phyloP scores from a whole-genome alignment of 2,888 invertebrate genomes.

The Alcis repandata region DNA sequence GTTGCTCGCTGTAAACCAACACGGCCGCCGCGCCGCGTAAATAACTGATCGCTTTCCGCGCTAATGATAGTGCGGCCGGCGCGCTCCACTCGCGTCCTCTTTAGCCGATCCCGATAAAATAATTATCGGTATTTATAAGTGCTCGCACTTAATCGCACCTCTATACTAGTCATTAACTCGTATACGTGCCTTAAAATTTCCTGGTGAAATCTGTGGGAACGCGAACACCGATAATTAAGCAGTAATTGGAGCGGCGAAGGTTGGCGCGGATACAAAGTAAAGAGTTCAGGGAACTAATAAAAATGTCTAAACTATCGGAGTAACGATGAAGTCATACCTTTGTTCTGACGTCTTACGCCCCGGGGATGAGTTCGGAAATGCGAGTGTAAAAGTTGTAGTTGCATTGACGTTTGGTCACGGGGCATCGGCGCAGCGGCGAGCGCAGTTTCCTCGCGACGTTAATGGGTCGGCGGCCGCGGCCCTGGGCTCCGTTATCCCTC shows the following conservation, averaged over 20 bases:
- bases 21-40: constrained; percentile 78
- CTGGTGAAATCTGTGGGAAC: constrained; percentile 71
- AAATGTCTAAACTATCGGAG: constrained; percentile 65
- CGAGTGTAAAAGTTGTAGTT: constrained; percentile 65
- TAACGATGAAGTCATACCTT: constrained; percentile 83
- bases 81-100: constrained; percentile 71
- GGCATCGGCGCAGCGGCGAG: constrained; percentile 71
- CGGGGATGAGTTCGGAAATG: constrained; percentile 69
- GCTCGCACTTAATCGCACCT: constrained; percentile 75
- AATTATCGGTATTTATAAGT: constrained; percentile 83
- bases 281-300: constrained; percentile 69
- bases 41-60: constrained; percentile 84
- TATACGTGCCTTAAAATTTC: constrained; percentile 67
- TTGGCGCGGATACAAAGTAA: constrained; percentile 48
- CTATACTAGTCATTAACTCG: constrained; percentile 69
- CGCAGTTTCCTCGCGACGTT: constrained; percentile 66
- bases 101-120: constrained; percentile 81
- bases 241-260: constrained; percentile 58
- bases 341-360: constrained; percentile 70
- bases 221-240: constrained; percentile 65
- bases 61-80: constrained; percentile 84
- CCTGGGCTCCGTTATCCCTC: constrained; percentile 85
- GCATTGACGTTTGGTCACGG: constrained; percentile 86
- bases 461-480: constrained; percentile 68
- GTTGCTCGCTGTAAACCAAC: constrained; percentile 84